Base-by-base conservation (phyloP, 1,140 invertebrate species). In the Pachypeltis micranthus region DNA sequence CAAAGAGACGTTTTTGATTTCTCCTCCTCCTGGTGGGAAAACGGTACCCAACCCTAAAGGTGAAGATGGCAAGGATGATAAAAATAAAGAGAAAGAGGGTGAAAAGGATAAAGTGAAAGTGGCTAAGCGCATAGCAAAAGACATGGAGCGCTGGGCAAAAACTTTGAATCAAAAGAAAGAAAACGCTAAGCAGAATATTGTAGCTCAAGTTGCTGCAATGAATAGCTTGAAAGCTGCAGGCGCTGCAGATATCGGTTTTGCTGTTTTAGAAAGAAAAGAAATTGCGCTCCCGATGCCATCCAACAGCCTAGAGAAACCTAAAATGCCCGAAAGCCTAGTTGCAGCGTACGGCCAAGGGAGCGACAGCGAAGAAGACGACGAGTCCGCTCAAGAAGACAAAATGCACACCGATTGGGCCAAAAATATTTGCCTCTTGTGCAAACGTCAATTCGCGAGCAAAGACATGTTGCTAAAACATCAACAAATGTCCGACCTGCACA, bases 111-210 rank as follows among this genome's bases (percentile, higher is more conserved):
- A 68, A 55, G 91, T 93, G 0, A 97, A 96, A 77, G 92, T 96
- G 16, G 96, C 96, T 0, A 96, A 97, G 72, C 96, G 96, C 76
- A 97, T 98, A 69, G 94, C 93, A 0, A 97, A 97, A 79, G 82
- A 94, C 70, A 94, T 94, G 91, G 90, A 92, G 69, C 85, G 86
- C 70, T 99, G 96, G 96, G 96, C 96, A 0, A 94, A 97, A 72
- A 93, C 91, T 3, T 77, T 97, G 59, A 98, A 98, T 76, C 93
- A 97, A 71, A 93, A 95, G 76, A 98, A 98, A 75, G 93, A 97
- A 69, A 87, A 82, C 64, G 82, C 85, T 26, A 83, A 84, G 66
- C 81, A 80, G 55, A 83, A 80, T 64, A 78, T 81, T 73, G 80
- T 79, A 14, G 78, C 82, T 60, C 76, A 79, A 65, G 71, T 75